Evolutionary conservation across 1,140 invertebrate genomes (phyloP), one percentile per base, ranked within the genome.

Genomic region (Hypothenemus hampei): DNA sequence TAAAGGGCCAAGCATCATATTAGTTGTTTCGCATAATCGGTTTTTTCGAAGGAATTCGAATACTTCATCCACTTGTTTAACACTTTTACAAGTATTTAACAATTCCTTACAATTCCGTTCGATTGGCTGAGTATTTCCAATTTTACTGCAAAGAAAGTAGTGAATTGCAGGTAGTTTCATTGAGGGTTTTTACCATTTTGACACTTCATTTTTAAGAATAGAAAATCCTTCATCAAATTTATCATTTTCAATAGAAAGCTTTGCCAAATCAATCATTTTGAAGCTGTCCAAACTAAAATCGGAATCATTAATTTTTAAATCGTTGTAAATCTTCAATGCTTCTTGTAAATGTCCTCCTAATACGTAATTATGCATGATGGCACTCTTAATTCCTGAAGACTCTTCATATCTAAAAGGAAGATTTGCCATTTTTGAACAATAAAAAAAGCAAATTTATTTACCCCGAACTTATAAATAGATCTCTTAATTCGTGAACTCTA

Each of bases 261-360:
- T 75, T 0, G 75, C 77, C 43, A 75, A 77, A 60, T 77, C 71
- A 5, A 83, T 66, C 7, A 81, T 67, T 68, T 82, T 82, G 52
- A 67, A 75, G 35, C 72, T 73, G 60, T 82, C 79, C 7, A 82
- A 62, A 0, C 45, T 65, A 65, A 81, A 81, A 24, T 73, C 64
- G 1, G 72, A 65, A 10, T 69, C 60, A 0, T 66, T 49, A 20
- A 64, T 67, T 56, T 72, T 74, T 0, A 82, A 59, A 23, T 78
- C 69, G 0, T 72, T 60, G 3, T 78, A 69, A 1, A 70, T 57
- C 8, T 66, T 11, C 31, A 76, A 67, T 1, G 80, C 78, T 29
- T 74, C 58, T 1, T 77, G 68, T 1, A 79, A 22, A 47, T 78
- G 70, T 1, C 72, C 70, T 29, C 70, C 62, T 43, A 72, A 72